Base-by-base conservation (phyloP, 2,113 vertebrate genomes). In the Melanostigma gelatinosum region DNA sequence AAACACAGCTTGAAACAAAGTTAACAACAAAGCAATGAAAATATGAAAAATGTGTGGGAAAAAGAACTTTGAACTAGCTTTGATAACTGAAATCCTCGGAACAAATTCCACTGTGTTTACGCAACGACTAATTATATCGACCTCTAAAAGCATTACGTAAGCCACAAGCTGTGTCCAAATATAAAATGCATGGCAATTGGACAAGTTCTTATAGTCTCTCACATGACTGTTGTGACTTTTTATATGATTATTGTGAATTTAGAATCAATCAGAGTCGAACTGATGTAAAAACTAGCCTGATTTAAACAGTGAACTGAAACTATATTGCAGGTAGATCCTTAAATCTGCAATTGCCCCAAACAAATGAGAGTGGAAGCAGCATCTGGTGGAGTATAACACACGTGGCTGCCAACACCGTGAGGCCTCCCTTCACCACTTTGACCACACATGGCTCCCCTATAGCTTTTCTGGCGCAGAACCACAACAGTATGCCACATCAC, bases 391-490 rank as follows among this genome's bases (percentile, higher is more conserved):
- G 71, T 62, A 55, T 40, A 75, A 70, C 52, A 54, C 62, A 85
- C 58, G 20, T 67, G n/a, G 54, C 71, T 90, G 88, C 87, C 86
- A 91, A 80, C 67, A 79, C 36, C 27, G 48, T 62, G 81, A 91
- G 79, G 90, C 86, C 91, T 92, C 70, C 38, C 67, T 79, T 88
- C 77, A 89, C 91, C 89, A 80, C 92, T 87, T 44, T 91, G 82
- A 92, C 92, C 92, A 75, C 91, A 89, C 54, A n/a, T 66, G 68
- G 70, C 85, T 87, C 79, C 81, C 87, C 89, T 79, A 80, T 77
- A 88, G 71, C 54, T 86, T 77, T 29, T 90, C 77, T 93, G 91
- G 88, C 85, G 64, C 79, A 44, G 58, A 88, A 66, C 73, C 76
- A 58, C 55, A 50, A 68, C 80, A 74, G 82, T 72, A 44, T 66